Base-by-base conservation (phyloP, 2,888 invertebrate genomes). In the Gymnosoma rotundatum region DNA sequence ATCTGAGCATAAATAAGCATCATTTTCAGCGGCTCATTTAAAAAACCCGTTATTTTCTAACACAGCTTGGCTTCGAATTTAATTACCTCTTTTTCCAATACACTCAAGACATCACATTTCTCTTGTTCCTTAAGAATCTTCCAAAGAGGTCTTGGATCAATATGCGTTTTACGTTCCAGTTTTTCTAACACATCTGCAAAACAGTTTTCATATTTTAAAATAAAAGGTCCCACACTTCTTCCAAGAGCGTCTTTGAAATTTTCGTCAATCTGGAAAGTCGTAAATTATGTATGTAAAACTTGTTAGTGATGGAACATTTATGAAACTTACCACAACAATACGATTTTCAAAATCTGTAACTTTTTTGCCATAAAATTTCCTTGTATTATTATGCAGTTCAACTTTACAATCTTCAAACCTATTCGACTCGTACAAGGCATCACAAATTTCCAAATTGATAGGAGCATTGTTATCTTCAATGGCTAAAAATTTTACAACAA, bases 361-460 rank as follows among this genome's bases (percentile, higher is more conserved):
- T 52, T 89, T 91, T 0, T 88, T 88, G 8, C 92, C 92, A 14
- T 58, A 50, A 42, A 90, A 91, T 14, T 76, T 86, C 0, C 88
- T 86, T 1, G 88, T 86, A 73, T 89, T 90, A 32, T 91, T 87
- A 16, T 89, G 89, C 36, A 91, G 32, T 12, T 89, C 87, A 6
- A 87, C 83, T 38, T 89, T 88, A 36, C 88, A 87, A 21, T 85
- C 85, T 81, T 91, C 91, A 50, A 91, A 91, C 61, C 88, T 87
- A 45, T 92, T 92, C 2, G 90, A 75, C 36, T 91, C 89, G 50
- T 91, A 91, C 0, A 90, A 78, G 0, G 90, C 91, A 86, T 92
- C 91, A 70, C 92, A 92, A 4, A 91, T 89, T 86, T 92, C 91
- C 78, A 91, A 72, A 76, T 89, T 90, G 0, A 89, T 89, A 0